A percentile compares a stretch with the other conserved stretches of the same genome.
Conservation (phyloP, 2,888 invertebrate genomes). For the Sepiola atlantica region DNA sequence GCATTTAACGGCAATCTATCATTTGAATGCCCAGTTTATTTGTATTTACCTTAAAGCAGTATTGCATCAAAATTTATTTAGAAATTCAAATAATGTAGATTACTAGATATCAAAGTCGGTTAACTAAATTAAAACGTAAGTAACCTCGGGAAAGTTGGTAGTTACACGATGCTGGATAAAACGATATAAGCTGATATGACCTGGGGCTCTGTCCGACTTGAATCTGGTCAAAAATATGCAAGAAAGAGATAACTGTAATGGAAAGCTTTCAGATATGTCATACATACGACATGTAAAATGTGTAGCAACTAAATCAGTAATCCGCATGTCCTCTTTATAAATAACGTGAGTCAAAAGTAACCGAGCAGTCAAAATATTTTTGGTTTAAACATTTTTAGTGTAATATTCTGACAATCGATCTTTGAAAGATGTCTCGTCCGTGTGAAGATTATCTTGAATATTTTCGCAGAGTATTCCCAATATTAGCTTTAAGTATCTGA, state of each 20-base stretch:
- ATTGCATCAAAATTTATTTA: not conserved
- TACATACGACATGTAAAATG: not conserved
- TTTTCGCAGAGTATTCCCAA: too few species aligned
- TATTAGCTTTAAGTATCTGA: too few species aligned
- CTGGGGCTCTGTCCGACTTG: not conserved
- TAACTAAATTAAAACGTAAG: not conserved
- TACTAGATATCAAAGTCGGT: not conserved
- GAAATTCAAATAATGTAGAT: not conserved
- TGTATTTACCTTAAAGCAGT: not conserved
- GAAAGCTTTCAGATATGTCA: not conserved
- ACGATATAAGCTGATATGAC: not conserved
- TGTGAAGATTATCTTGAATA: too few species aligned
- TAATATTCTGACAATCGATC: too few species aligned
- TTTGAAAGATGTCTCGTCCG: too few species aligned
- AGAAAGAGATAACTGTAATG: not conserved
- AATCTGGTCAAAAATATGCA: too few species aligned
- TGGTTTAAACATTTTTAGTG: too few species aligned
- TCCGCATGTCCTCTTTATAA: not conserved
- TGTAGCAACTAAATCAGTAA: not conserved
- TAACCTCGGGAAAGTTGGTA: not conserved
- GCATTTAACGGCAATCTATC: too few species aligned
- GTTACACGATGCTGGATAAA: not conserved
- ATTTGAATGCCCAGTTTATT: not conserved
- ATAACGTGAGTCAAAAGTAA: too few species aligned
- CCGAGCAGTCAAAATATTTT: too few species aligned